Percentiles rank a stretch among this genome's conserved stretches.
These are phyloP conservation scores for Erebia epiphron DNA, from an alignment of 2,888 invertebrate genomes.

Conservation along the genomic window DNA sequence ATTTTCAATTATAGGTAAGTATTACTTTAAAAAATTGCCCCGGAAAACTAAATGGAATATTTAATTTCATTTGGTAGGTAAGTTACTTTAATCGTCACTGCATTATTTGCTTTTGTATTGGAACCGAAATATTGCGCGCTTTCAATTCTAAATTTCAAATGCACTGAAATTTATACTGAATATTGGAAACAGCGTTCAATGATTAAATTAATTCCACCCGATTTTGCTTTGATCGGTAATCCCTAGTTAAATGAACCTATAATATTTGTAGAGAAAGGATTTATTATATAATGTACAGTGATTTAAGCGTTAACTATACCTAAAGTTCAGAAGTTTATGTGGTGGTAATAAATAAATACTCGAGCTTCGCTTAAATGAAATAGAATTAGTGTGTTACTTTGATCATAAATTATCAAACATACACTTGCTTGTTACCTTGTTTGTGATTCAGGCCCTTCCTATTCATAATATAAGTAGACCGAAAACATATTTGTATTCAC, in stretches of 20 bases:
- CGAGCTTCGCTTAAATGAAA: no score
- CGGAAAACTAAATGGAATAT: slow-evolving; percentile 8
- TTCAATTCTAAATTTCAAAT: slow-evolving; percentile 17
- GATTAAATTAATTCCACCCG: slow-evolving; percentile 1
- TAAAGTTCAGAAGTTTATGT: not conserved
- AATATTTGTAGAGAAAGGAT: not conserved
- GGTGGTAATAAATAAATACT: no score
- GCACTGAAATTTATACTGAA: slow-evolving; percentile 7
- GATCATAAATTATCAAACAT: no score
- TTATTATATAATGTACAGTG: not conserved
- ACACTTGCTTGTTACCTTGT: no score
- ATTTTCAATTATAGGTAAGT: no score
- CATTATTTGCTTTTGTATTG: slow-evolving; percentile 5
- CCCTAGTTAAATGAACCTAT: slow-evolving; percentile 1
- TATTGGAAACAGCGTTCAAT: slow-evolving; percentile 11
- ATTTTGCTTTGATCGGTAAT: slow-evolving; percentile 18
- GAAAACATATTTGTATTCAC: no score
- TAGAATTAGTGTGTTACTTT: no score
- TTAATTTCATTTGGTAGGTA: slow-evolving; percentile 2
- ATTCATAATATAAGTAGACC: no score
- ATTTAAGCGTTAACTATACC: not conserved
- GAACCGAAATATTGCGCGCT: slow-evolving; percentile 5
- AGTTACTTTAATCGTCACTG: slow-evolving; percentile 10
- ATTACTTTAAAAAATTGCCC: slow-evolving; percentile 10
- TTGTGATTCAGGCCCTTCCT: no score